phyloP scores from a whole-genome alignment of 2,797 vertebrate species.

The Spatula versicolor region DNA sequence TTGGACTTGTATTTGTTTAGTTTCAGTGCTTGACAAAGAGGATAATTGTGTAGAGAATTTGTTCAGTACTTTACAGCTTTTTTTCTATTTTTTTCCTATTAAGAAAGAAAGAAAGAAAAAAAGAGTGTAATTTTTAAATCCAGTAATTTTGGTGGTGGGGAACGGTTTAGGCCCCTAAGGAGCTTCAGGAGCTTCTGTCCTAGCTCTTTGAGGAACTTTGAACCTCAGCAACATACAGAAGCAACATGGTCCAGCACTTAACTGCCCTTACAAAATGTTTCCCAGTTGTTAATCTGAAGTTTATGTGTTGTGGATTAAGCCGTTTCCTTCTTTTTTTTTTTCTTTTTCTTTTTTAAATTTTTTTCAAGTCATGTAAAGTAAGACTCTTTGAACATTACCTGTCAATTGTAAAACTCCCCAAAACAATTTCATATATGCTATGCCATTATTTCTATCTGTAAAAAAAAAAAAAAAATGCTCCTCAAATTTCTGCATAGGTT shows the following conservation, averaged over 20 bases:
- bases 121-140: neutral
- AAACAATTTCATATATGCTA: neutral
- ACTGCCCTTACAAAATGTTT: neutral
- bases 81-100: neutral
- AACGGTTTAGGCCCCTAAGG: neutral
- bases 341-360: no score
- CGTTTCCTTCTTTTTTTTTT: neutral
- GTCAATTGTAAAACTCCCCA: neutral
- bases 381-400: neutral
- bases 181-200: neutral
- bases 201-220: neutral
- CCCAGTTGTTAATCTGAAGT: neutral
- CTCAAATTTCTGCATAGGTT: neutral
- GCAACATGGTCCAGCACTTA: neutral
- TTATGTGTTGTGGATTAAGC: neutral
- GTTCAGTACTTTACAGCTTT: neutral
- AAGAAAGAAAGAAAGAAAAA: neutral
- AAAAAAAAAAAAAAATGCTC: neutral
- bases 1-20: neutral
- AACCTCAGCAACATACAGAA: neutral
- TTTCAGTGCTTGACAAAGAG: neutral
- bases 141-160: neutral
- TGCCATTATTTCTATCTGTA: neutral
- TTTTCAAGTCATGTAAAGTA: neutral
- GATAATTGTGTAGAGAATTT: neutral